Percentiles rank a stretch among this genome's conserved stretches.
These are phyloP conservation scores for Hipposideros larvatus DNA, from an alignment of 2,797 vertebrate genomes.

Conservation along the genomic window DNA sequence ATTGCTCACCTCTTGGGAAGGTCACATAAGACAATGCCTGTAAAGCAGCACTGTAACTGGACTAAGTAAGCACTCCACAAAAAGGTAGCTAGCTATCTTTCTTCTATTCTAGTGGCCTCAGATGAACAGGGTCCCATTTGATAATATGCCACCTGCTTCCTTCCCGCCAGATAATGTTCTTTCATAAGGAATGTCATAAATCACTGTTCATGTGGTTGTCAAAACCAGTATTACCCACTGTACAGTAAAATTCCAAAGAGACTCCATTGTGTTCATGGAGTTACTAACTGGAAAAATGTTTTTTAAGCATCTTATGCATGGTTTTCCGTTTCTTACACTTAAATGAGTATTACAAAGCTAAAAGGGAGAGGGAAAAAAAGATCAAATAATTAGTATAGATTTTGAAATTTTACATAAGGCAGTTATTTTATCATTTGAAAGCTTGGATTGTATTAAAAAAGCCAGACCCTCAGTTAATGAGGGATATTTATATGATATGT, in stretches of 20 bases:
- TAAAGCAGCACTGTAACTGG: background rate
- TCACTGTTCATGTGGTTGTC: background rate
- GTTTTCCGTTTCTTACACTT: background rate
- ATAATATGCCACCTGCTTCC: background rate
- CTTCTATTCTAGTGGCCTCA: background rate
- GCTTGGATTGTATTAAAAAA: background rate
- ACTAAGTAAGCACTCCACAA: background rate
- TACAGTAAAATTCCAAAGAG: conserved; percentile 7
- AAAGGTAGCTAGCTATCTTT: background rate
- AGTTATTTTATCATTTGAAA: background rate
- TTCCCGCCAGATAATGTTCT: background rate
- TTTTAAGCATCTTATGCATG: conserved; percentile 2
- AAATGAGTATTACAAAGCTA: conserved; percentile 23
- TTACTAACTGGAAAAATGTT: background rate
- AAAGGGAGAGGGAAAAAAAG: background rate
- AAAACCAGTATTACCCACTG: background rate
- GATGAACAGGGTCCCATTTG: background rate
- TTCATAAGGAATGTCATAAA: background rate
- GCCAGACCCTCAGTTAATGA: conserved; percentile 3
- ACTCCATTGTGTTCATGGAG: background rate
- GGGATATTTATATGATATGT: conserved; percentile 3
- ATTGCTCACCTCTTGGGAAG: background rate
- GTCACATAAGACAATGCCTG: background rate
- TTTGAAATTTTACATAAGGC: conserved; percentile 4
- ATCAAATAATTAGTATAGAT: background rate